Evolutionary conservation across 2,888 invertebrate species (phyloP).

Genomic region (Drosophila macrospina): DNA sequence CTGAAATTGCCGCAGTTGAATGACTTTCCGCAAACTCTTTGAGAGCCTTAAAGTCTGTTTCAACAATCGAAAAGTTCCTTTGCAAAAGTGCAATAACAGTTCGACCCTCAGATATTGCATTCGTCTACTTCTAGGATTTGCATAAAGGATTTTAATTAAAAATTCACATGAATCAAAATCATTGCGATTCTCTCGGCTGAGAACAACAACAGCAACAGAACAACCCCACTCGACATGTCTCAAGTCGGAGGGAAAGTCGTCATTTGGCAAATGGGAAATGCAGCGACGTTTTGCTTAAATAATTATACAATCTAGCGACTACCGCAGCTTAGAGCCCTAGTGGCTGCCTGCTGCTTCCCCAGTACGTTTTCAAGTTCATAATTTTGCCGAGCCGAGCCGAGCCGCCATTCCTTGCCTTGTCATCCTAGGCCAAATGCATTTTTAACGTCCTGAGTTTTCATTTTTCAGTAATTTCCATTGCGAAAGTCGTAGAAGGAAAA

Average conservation of each 20-base stretch:
- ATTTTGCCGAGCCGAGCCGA: conserved; percentile 63
- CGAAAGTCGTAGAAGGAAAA: conserved; percentile 48
- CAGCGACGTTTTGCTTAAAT: conserved; percentile 64
- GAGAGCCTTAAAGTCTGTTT: conserved; percentile 15
- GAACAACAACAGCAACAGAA: conserved; percentile 9
- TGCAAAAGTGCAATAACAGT: not conserved
- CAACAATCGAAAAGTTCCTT: not conserved
- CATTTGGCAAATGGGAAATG: conserved; percentile 40
- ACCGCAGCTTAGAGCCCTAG: conserved; percentile 40
- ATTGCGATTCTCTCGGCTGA: conserved; percentile 1
- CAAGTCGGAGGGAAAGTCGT: conserved; percentile 69
- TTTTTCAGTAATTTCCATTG: conserved; percentile 76
- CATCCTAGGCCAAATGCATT: conserved; percentile 51
- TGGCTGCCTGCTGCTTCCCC: conserved; percentile 33
- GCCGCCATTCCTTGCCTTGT: conserved; percentile 6
- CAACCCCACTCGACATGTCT: conserved; percentile 70
- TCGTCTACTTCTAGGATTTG: not conserved
- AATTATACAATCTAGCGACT: conserved; percentile 68
- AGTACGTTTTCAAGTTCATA: conserved; percentile 79
- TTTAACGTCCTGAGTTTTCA: conserved; percentile 50
- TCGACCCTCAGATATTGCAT: not conserved
- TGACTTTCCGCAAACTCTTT: conserved; percentile 32
- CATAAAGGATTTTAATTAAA: conserved; percentile 38
- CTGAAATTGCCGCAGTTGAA: conserved; percentile 16
- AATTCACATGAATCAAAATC: conserved; percentile 28